Evolutionary conservation across 2,797 vertebrate genomes (phyloP).

Genomic region (Hemitrygon akajei): DNA sequence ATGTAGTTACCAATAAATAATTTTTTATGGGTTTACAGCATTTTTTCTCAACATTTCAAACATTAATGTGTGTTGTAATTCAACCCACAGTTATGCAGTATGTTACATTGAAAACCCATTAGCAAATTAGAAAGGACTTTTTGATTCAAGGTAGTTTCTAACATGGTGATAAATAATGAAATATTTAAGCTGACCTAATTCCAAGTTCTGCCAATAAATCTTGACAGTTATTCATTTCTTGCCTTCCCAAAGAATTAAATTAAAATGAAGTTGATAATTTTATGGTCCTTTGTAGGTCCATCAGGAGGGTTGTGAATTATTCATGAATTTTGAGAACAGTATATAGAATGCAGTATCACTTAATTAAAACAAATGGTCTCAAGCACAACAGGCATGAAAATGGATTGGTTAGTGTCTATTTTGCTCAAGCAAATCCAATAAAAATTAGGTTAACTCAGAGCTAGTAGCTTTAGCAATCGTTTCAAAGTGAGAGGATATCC

Average conservation of each 20-base stretch:
- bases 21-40: neutral
- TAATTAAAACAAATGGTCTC: slow-evolving; percentile 26
- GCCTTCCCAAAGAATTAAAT: neutral
- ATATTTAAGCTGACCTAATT: slow-evolving; percentile 29
- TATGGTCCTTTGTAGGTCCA: neutral
- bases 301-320: neutral
- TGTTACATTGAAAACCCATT: neutral
- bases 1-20: neutral
- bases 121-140: neutral
- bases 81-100: neutral
- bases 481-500: no score
- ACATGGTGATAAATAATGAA: slow-evolving; percentile 30
- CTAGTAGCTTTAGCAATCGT: no score
- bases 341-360: neutral
- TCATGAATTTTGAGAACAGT: slow-evolving; percentile 6
- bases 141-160: slow-evolving; percentile 8
- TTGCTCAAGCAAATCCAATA: no score
- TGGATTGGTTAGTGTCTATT: no score
- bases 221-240: neutral
- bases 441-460: no score
- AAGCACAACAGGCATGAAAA: neutral
- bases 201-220: neutral
- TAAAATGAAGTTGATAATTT: slow-evolving; percentile 16
- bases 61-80: neutral
- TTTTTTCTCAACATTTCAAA: neutral